A percentile compares a stretch with the other conserved stretches of the same genome.
phyloP scores from a whole-genome alignment of 2,888 invertebrate genomes.

The Lochmaea capreae region DNA sequence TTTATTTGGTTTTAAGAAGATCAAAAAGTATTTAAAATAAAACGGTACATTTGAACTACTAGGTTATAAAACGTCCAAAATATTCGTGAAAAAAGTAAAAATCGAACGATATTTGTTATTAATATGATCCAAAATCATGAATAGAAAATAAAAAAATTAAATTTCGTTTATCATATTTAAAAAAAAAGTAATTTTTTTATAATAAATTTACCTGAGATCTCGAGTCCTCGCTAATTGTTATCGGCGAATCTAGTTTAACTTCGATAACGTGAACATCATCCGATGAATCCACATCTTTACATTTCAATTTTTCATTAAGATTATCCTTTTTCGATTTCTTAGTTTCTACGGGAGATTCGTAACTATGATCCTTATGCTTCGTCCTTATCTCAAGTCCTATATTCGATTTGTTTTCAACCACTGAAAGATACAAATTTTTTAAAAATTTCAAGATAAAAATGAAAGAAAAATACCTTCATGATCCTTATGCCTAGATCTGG shows the following conservation, averaged over 20 bases:
- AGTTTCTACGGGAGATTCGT: conserved; percentile 24
- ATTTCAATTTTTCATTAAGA: conserved; percentile 31
- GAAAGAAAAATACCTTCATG: conserved; percentile 18
- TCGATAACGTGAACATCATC: conserved; percentile 53
- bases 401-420: conserved; percentile 17
- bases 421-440: conserved; percentile 17
- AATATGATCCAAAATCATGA: too few species aligned
- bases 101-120: too few species aligned
- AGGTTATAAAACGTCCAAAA: too few species aligned
- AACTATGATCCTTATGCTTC: conserved; percentile 23
- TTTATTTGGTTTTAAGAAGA: too few species aligned
- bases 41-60: too few species aligned
- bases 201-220: conserved; percentile 47
- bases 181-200: too few species aligned
- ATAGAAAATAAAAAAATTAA: too few species aligned
- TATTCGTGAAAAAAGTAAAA: too few species aligned
- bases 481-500: conserved; percentile 40
- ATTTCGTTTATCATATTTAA: too few species aligned
- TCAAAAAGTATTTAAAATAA: too few species aligned
- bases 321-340: conserved; percentile 24
- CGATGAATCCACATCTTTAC: conserved; percentile 39
- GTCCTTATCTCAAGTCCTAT: background rate
- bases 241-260: conserved; percentile 49
- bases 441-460: background rate
- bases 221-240: conserved; percentile 55